A percentile compares a stretch with the other conserved stretches of the same genome.
These are phyloP conservation scores for Invenusta paracnida DNA, from an alignment of 2,888 invertebrate genomes.

Conservation along the genomic window DNA sequence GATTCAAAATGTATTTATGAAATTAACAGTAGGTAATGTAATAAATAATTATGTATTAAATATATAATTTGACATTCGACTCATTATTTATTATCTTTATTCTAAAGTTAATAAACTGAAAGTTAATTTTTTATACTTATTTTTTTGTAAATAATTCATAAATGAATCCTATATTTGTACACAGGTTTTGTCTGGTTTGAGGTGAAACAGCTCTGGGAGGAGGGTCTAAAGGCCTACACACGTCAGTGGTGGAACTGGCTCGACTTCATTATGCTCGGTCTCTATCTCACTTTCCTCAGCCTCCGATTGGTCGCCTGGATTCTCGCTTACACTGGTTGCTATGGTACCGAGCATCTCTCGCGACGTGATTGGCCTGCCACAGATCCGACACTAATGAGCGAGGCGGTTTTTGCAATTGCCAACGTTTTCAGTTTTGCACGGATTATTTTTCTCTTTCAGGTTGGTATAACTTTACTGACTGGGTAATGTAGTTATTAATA, in stretches of 20 bases:
- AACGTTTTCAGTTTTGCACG: slow-evolving; percentile 65
- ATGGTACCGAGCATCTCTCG: slow-evolving; percentile 57
- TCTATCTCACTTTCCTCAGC: slow-evolving; percentile 64
- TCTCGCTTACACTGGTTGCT: slow-evolving; percentile 53
- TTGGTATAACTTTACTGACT: too few relatives aligned
- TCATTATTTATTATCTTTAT: not conserved
- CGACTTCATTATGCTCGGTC: slow-evolving; percentile 65
- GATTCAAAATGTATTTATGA: too few relatives aligned
- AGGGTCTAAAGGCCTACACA: slow-evolving; percentile 63
- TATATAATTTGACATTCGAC: too few relatives aligned
- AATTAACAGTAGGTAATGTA: too few relatives aligned
- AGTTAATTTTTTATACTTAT: not conserved
- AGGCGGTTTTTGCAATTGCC: slow-evolving; percentile 64
- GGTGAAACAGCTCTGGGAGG: slow-evolving; percentile 66
- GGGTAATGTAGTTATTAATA: too few relatives aligned
- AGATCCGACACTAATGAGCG: slow-evolving; percentile 64
- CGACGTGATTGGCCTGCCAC: slow-evolving; percentile 62
- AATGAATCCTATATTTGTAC: not conserved
- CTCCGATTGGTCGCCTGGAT: slow-evolving; percentile 61
- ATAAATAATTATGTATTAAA: too few relatives aligned
- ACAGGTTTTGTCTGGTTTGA: slow-evolving; percentile 65
- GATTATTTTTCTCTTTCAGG: slow-evolving; percentile 65
- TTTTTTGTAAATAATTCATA: not conserved
- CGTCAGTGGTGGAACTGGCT: slow-evolving; percentile 66
- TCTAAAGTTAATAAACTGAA: not conserved